Base-by-base conservation (phyloP, 2,797 vertebrate genomes). In the Esox lucius region DNA sequence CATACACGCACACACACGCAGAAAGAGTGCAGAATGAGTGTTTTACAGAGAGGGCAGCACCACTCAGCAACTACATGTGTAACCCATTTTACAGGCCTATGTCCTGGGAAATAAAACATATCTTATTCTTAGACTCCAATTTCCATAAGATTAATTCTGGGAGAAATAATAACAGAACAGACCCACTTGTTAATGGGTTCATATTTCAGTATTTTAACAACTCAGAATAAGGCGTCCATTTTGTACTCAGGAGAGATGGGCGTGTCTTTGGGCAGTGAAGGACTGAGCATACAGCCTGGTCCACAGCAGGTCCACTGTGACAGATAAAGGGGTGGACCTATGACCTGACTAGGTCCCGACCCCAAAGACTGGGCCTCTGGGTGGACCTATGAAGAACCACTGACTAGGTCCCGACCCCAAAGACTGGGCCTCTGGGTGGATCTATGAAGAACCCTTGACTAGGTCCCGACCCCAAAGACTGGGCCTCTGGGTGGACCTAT, bases 71-170 rank as follows among this genome's bases (percentile, higher is more conserved):
- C n/a, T 83, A 87, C 91, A 93, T 88, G 76, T 93, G 91, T 80
- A 88, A 93, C 68, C 89, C 80, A 92, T 93, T 93, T 93, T 51
- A 85, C 74, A 84, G 85, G 86, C 39, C 71, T 69, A 81, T 62
- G 64, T 86, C 87, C 86, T 92, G 90, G 89, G 89, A 91, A 91
- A 89, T 85, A 46, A 46, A 46, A 80, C 86, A 86, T 74, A 85
- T 74, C 85, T 77, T 86, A 79, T 83, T 70, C 86, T 78, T 74
- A 78, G 78, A 61, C 85, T 88, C 75, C 75, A 71, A 81, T 90
- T 91, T 87, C 85, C 83, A 86, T 76, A 66, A 79, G 80, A 90
- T 91, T 88, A 77, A 90, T 89, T 86, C 78, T 35, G 76, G 78
- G 78, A 80, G 83, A 90, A 92, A 92, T 89, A 67, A 78, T 76